Evolutionary conservation across 2,888 invertebrate species (phyloP).

Genomic region (Caenorhabditis japonica): DNA sequence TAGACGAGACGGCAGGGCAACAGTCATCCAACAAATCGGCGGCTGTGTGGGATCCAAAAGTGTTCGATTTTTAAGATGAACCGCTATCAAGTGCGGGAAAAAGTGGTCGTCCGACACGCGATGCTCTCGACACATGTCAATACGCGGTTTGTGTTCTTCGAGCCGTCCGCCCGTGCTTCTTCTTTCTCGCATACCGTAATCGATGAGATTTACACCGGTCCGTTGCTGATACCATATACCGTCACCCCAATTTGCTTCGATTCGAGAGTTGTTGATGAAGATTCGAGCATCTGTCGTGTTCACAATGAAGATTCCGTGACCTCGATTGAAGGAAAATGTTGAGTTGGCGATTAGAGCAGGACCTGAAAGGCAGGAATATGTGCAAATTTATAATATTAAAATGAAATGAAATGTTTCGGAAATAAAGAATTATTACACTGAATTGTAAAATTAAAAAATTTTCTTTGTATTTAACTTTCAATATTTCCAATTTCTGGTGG

Average conservation of each 20-base stretch:
- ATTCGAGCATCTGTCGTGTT: conserved; percentile 83
- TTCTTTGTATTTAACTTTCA: no score
- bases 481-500: no score
- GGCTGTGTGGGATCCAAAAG: conserved; percentile 66
- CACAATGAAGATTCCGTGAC: conserved; percentile 78
- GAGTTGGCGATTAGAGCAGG: conserved; percentile 87
- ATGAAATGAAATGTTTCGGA: no score
- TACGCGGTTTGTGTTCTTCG: conserved; percentile 69
- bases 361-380: conserved; percentile 78
- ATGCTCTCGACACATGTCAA: conserved; percentile 72
- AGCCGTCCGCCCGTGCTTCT: conserved; percentile 45
- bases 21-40: conserved; percentile 72
- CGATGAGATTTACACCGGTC: conserved; percentile 50
- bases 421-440: no score
- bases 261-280: conserved; percentile 85
- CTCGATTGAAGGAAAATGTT: conserved; percentile 86
- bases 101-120: conserved; percentile 57
- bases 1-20: conserved; percentile 72
- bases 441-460: no score
- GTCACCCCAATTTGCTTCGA: conserved; percentile 90
- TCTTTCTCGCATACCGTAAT: conserved; percentile 58
- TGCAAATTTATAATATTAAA: no score
- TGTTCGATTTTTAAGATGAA: conserved; percentile 70
- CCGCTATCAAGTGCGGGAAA: conserved; percentile 74
- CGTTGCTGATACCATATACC: conserved; percentile 84